These are phyloP conservation scores for Chelonus insularis DNA, from an alignment of 1,140 invertebrate species.

Conservation along the genomic window DNA sequence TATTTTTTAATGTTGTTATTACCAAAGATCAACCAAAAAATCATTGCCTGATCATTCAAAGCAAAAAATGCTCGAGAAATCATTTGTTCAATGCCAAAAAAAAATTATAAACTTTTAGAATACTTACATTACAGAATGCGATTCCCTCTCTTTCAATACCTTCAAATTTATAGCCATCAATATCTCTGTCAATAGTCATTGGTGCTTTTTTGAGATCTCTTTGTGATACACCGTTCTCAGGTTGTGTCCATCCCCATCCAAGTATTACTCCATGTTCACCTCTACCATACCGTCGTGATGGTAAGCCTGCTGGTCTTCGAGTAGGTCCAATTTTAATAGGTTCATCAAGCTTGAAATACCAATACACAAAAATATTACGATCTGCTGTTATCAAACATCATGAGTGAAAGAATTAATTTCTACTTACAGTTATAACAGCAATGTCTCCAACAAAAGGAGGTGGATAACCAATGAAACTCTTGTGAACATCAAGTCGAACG, in stretches of 20 bases:
- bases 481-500: neutral
- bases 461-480: neutral
- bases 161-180: neutral
- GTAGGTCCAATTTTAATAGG: neutral
- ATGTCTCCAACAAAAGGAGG: neutral
- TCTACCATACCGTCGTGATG: neutral
- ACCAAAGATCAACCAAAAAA: too few relatives aligned
- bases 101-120: neutral
- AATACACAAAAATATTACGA: too few relatives aligned
- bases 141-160: neutral
- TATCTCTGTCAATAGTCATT: neutral
- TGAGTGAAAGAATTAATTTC: too few relatives aligned
- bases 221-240: neutral
- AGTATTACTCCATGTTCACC: neutral
- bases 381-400: too few relatives aligned
- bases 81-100: too few relatives aligned
- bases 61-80: too few relatives aligned
- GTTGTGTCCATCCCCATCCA: slow-evolving; percentile 6
- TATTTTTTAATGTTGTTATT: too few relatives aligned
- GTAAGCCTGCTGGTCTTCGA: neutral
- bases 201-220: neutral
- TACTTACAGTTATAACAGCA: neutral
- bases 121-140: slow-evolving; percentile 11
- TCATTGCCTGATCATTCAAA: too few relatives aligned
- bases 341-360: too few relatives aligned